Percentiles rank a stretch among this genome's conserved stretches.
These are phyloP conservation scores for Drosophila neonasuta DNA, from an alignment of 2,888 invertebrate species.

Conservation along the genomic window DNA sequence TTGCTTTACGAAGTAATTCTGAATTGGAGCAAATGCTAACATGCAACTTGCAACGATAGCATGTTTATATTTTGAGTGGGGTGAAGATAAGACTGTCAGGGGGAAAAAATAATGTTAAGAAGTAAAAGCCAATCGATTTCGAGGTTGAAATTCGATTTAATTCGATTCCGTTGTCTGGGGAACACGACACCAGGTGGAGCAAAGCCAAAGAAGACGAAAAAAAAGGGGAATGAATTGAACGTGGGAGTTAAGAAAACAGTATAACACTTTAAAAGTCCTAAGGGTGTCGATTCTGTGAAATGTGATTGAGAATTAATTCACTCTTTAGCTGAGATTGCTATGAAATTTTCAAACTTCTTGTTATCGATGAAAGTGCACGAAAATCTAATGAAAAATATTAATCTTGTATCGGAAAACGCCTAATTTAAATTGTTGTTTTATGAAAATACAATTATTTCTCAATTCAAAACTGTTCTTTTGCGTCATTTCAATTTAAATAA, in stretches of 20 bases:
- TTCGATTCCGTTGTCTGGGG: conserved; percentile 42
- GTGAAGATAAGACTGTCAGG: too few species aligned
- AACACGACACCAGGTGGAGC: conserved; percentile 24
- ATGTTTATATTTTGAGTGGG: neutral
- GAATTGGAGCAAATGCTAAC: neutral
- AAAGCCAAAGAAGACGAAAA: neutral
- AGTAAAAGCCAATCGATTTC: conserved; percentile 5
- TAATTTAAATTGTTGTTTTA: neutral
- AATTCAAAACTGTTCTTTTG: too few species aligned
- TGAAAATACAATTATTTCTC: too few species aligned
- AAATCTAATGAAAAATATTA: neutral
- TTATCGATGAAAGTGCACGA: neutral
- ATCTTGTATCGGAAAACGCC: neutral
- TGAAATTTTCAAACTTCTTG: neutral
- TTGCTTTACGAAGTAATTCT: neutral
- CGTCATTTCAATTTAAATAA: too few species aligned
- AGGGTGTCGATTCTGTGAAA: neutral
- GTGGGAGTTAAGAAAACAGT: neutral
- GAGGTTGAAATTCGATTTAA: conserved; percentile 52
- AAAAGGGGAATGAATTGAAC: neutral
- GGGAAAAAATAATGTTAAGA: neutral
- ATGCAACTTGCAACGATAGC: conserved; percentile 3
- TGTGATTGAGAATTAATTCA: neutral
- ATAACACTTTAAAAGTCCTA: neutral
- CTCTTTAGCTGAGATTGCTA: neutral